Evolutionary conservation across 2,797 vertebrate genomes (phyloP), one percentile per base, ranked within the genome.

Genomic region (Megaceryle alcyon): DNA sequence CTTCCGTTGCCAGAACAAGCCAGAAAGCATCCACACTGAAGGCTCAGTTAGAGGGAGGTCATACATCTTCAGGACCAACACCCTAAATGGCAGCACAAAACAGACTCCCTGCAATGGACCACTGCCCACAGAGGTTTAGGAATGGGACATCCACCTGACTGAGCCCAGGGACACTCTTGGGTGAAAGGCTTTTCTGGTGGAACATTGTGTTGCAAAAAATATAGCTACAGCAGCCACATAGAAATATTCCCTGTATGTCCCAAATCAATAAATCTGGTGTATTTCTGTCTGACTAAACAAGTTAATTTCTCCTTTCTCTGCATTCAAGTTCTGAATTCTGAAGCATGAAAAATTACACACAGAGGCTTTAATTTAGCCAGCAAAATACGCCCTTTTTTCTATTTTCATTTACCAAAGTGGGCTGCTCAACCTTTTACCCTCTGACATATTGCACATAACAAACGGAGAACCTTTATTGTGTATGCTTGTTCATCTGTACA

Each of bases 1-100:
- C 77, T 99, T 99, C 96, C 98, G 98, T 51, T 99, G 99, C 51
- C 98, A 99, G 94, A 98, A 99, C 90, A 99, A 99, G 79, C 98
- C 98, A 0, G 98, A 99, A 41, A 97, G 97, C 81, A 98, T 99
- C 95, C 98, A 98, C 90, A 97, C 98, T 0, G 99, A 99, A 49
- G 99, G 98, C 20, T 99, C 99, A 1, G 98, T 99, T 81, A 97
- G 98, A 94, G 99, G 99, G 33, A 98, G 98, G 56, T 99, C 61
- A 0, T 98, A 66, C 54, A 89, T 97, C 83, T 97, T 97, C 91
- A 97, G 98, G 88, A 96, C 98, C 14, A 96, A 97, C 88, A 98
- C 98, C 57, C 94, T 98, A 91, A 98, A 98, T 14, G 98, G 98
- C 37, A 98, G 98, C 91, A 88, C 96, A 83, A 97, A 96, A 78